Base-by-base conservation (phyloP, 2,888 invertebrate species). In the Leptinotarsa haldemani region DNA sequence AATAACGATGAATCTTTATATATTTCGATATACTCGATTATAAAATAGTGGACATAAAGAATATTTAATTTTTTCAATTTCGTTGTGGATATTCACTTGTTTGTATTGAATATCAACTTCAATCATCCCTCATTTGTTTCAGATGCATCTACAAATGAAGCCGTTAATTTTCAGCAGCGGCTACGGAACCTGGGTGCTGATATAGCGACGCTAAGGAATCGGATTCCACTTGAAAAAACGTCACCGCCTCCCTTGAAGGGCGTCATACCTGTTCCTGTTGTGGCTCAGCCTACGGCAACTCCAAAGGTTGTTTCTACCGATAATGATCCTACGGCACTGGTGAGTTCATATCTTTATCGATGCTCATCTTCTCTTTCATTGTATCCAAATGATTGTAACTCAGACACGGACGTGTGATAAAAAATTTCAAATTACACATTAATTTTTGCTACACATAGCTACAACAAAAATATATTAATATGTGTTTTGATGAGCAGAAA, bases 101-200 rank as follows among this genome's bases (percentile, higher is more conserved):
- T 40, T 40, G 30, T 40, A 40, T 40, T 40, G 30, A 40, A 40
- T 40, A 7, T 9, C 30, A 40, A 40, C 30, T 40, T 40, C 7
- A 40, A 40, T 40, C 30, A 40, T 40, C 30, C 30, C 30, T 40
- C 16, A 22, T 4, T 30, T 3, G 12, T 89, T 89, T 1, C 91
- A 97, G 97, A 97, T 94, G 96, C 96, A 83, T 96, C 96, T 79
- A 96, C 96, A 83, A 96, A 96, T 90, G 97, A 97, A 90, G 96
- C 96, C 82, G 96, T 96, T 84, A 96, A 96, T 88, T 90, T 97
- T 85, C 96, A 97, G 90, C 96, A 96, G 88, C 93, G 96, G 82
- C 91, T 97, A 85, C 94, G 95, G 86, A 96, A 94, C 88, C 91
- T 97, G 81, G 95, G 95, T 89, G 94, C 96, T 81, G 96, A 97